A percentile compares a stretch with the other conserved stretches of the same genome.
Evolutionary conservation across 2,113 vertebrate species (phyloP).

Genomic region (Pipra filicauda): DNA sequence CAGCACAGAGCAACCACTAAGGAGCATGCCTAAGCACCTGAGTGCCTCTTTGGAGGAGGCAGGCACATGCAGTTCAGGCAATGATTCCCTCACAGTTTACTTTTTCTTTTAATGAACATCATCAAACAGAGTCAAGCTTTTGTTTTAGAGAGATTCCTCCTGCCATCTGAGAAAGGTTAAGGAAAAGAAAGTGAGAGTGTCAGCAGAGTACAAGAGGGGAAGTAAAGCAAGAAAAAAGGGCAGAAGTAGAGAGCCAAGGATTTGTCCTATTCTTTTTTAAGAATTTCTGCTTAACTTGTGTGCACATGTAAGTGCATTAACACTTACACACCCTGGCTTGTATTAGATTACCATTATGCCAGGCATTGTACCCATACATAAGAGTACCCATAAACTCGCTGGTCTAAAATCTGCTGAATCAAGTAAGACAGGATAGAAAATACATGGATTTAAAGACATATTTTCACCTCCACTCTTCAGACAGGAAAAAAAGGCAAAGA

Average conservation of each 20-base stretch:
- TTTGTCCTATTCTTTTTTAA: not conserved
- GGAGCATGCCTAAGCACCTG: accelerated
- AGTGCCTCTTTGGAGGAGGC: not conserved
- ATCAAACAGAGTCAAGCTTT: not conserved
- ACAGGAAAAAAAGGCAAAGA: not conserved
- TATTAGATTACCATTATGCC: not conserved
- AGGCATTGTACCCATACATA: not conserved
- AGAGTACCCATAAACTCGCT: not conserved
- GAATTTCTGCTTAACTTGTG: not conserved
- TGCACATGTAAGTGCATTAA: not conserved
- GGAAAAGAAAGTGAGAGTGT: not conserved
- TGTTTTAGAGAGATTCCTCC: not conserved
- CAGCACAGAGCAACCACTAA: not conserved
- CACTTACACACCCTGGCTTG: accelerated
- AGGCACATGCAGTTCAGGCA: not conserved
- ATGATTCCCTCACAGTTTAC: not conserved
- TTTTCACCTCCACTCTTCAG: not conserved
- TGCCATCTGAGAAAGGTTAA: not conserved
- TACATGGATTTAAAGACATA: not conserved
- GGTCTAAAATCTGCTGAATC: not conserved
- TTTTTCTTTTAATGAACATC: not conserved
- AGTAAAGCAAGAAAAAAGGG: not conserved
- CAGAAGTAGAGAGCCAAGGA: not conserved
- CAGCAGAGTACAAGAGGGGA: not conserved
- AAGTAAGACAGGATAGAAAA: not conserved